Percentiles rank a stretch among this genome's conserved stretches.
Conservation (phyloP, 2,888 invertebrate genomes). For the Siphonodentalium dalli region DNA sequence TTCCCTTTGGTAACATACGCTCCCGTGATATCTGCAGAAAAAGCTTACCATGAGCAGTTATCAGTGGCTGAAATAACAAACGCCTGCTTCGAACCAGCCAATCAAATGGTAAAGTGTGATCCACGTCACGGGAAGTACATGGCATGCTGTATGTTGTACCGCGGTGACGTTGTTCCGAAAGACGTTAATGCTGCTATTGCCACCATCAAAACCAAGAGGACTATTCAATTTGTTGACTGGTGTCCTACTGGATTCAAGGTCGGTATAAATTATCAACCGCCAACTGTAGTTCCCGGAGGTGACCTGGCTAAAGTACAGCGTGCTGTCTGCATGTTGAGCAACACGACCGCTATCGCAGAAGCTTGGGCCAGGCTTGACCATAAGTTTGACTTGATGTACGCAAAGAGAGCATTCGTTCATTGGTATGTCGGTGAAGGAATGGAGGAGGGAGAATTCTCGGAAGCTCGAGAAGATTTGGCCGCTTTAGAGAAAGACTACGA, state of each 20-base stretch:
- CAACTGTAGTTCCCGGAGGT: conserved; percentile 69
- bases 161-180: conserved; percentile 64
- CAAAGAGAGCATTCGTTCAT: conserved; percentile 85
- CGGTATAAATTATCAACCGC: conserved; percentile 67
- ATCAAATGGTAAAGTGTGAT: conserved; percentile 64
- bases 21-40: conserved; percentile 91
- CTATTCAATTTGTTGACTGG: conserved; percentile 72
- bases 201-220: conserved; percentile 89
- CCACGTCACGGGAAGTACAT: conserved; percentile 66
- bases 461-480: conserved; percentile 83
- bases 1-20: conserved; percentile 86
- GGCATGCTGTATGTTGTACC: conserved; percentile 67
- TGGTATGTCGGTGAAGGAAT: conserved; percentile 68
- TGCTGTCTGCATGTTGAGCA: conserved; percentile 77
- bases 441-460: conserved; percentile 81
- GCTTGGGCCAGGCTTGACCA: conserved; percentile 83
- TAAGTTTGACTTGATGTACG: conserved; percentile 83
- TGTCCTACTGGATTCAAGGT: conserved; percentile 76
- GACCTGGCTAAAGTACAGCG: conserved; percentile 74
- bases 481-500: conserved; percentile 67
- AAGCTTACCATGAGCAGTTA: conserved; percentile 88
- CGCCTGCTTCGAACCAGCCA: conserved; percentile 59
- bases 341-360: conserved; percentile 90
- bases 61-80: conserved; percentile 57
- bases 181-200: conserved; percentile 60